Percentiles rank a stretch among this genome's conserved stretches.
These are phyloP conservation scores for Conus ventricosus DNA, from an alignment of 1,140 invertebrate species.

Conservation along the genomic window DNA sequence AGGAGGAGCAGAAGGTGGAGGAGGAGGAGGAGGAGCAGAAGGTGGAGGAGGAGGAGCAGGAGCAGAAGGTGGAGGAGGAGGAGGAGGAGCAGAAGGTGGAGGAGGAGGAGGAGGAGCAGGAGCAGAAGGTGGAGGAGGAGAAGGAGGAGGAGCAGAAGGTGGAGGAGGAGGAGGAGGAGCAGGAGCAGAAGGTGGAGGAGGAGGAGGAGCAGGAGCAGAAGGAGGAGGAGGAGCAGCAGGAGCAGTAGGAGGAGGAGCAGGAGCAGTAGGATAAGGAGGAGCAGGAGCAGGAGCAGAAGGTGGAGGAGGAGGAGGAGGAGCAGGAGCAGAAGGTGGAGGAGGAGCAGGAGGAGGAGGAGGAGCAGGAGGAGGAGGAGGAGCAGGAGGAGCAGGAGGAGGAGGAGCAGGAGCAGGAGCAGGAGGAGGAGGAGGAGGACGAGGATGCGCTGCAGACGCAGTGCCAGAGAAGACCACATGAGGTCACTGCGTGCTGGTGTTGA, in stretches of 20 bases:
- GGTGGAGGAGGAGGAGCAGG: background rate
- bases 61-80: too few relatives aligned
- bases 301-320: background rate
- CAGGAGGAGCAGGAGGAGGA: background rate
- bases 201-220: background rate
- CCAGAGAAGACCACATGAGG: background rate
- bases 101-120: background rate
- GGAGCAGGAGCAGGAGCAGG: too few relatives aligned
- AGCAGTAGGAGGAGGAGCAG: background rate
- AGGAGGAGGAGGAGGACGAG: background rate
- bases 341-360: background rate
- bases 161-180: background rate
- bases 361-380: too few relatives aligned
- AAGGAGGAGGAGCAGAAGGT: too few relatives aligned
- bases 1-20: too few relatives aligned
- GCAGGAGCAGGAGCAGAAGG: too few relatives aligned
- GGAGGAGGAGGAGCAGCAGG: too few relatives aligned
- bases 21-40: too few relatives aligned
- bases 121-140: too few relatives aligned
- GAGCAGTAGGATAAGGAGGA: too few relatives aligned
- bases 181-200: background rate
- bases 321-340: too few relatives aligned
- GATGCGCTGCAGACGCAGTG: background rate
- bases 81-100: background rate
- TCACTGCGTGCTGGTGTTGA: slow-evolving; percentile 50